Evolutionary conservation across 2,797 vertebrate species (phyloP).

Genomic region (Melopsittacus undulatus): DNA sequence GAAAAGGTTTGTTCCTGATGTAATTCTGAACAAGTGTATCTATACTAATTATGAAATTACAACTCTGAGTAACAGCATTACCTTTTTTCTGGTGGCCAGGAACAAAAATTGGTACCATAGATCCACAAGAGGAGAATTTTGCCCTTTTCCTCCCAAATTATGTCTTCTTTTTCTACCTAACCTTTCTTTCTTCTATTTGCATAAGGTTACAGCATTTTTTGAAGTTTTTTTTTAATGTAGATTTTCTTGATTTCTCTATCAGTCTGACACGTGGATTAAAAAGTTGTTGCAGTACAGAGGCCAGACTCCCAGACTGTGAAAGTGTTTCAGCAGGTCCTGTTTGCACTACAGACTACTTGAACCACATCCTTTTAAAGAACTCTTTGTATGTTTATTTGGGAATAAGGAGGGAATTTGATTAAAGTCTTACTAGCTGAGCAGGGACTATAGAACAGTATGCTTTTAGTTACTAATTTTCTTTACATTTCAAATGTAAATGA

Average conservation of each 20-base stretch:
- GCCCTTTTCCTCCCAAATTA: background rate
- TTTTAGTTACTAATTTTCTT: background rate
- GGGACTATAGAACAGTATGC: background rate
- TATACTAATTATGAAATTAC: background rate
- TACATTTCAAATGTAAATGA: background rate
- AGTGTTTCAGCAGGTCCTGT: background rate
- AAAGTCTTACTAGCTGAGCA: background rate
- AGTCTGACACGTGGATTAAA: background rate
- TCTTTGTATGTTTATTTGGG: background rate
- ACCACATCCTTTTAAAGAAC: background rate
- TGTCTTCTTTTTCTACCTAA: background rate
- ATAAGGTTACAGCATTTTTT: background rate
- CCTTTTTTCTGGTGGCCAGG: background rate
- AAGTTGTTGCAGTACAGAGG: background rate
- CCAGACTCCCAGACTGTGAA: background rate
- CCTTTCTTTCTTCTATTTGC: background rate
- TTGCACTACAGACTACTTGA: background rate
- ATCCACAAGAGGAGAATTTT: background rate
- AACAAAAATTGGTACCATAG: background rate
- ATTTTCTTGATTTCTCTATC: background rate
- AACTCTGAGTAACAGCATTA: background rate
- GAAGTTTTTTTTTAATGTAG: accelerated
- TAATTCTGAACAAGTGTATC: background rate
- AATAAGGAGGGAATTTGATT: background rate
- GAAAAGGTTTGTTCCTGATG: background rate